Conservation (phyloP, 2,888 invertebrate genomes). For the Drosophila kanekoi region DNA sequence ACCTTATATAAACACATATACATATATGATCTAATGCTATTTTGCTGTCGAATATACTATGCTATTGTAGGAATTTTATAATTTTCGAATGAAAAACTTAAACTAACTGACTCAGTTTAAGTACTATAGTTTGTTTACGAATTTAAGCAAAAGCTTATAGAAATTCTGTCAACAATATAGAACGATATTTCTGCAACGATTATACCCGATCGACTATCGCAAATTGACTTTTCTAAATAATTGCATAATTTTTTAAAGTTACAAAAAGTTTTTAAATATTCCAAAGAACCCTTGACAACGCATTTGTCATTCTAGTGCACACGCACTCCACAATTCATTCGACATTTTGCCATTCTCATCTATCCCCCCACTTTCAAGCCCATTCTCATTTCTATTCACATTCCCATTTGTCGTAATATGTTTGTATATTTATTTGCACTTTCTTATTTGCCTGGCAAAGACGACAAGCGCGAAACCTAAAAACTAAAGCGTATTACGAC, state of each 20-base stretch:
- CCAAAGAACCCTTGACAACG: constrained; percentile 4
- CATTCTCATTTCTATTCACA: constrained; percentile 8
- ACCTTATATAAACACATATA: not conserved
- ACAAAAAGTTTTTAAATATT: not conserved
- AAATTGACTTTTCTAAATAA: not conserved
- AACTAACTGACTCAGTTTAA: not conserved
- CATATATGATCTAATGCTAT: constrained; percentile 27
- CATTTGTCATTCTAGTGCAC: not conserved
- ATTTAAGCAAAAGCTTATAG: not conserved
- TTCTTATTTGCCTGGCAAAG: constrained; percentile 48
- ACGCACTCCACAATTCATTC: constrained; percentile 30
- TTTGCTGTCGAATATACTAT: constrained; percentile 8
- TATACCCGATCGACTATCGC: not conserved
- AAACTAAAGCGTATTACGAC: constrained; percentile 64
- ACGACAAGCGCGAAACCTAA: constrained; percentile 25
- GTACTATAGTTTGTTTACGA: not conserved
- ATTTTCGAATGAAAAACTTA: constrained; percentile 6
- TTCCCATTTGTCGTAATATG: constrained; percentile 38
- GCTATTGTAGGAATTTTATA: constrained; percentile 17
- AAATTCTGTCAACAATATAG: not conserved
- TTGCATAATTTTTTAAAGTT: not conserved
- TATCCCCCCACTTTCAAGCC: not conserved
- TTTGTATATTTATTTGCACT: constrained; percentile 70
- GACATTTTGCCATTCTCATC: constrained; percentile 16
- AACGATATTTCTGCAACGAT: too few relatives aligned